A percentile compares a stretch with the other conserved stretches of the same genome.
Conservation (phyloP, 2,888 invertebrate species). For the Tetragonisca angustula region DNA sequence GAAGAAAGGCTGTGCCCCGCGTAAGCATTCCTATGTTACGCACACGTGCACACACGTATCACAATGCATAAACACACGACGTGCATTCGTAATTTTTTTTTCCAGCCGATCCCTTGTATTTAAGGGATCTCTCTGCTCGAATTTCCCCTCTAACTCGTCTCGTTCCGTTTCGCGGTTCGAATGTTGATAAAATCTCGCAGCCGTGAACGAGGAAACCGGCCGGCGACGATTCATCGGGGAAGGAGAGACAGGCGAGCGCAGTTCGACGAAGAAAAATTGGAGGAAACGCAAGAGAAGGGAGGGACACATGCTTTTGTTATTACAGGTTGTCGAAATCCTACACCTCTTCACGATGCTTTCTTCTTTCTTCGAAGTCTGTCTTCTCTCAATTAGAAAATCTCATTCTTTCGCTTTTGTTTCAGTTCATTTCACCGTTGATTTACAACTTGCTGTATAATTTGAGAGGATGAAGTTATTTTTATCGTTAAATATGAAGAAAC, state of each 20-base stretch:
- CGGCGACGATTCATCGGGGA: not conserved
- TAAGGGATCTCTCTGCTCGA: not conserved
- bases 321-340: slow-evolving; percentile 1
- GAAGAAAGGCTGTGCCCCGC: slow-evolving; percentile 61
- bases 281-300: not conserved
- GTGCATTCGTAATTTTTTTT: slow-evolving; percentile 27
- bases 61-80: slow-evolving; percentile 35
- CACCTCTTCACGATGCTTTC: not conserved
- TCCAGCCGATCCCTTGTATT: not conserved
- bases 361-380: not conserved
- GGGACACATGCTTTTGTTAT: not conserved
- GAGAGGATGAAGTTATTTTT: too few relatives aligned
- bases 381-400: not conserved
- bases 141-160: not conserved
- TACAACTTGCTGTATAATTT: too few relatives aligned
- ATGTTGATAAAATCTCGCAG: not conserved
- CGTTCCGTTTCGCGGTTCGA: not conserved
- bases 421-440: too few relatives aligned
- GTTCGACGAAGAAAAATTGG: not conserved
- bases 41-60: not conserved
- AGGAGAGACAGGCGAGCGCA: not conserved
- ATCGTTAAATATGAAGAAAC: too few relatives aligned
- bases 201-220: not conserved
- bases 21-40: slow-evolving; percentile 43
- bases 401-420: not conserved